Percentiles rank a stretch among this genome's conserved stretches.
phyloP scores from a whole-genome alignment of 2,888 invertebrate genomes.

The Parasteatoda lunata region DNA sequence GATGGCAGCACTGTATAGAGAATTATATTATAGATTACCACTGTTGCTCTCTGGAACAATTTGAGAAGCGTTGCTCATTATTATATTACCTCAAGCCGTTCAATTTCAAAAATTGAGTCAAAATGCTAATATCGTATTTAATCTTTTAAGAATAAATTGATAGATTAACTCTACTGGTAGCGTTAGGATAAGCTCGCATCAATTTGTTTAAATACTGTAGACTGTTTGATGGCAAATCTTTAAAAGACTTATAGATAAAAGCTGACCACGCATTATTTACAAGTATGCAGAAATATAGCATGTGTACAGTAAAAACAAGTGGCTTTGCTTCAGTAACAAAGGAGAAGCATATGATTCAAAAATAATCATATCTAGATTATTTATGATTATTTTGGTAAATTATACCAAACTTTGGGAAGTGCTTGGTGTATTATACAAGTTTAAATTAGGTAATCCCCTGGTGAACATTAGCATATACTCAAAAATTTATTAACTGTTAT shows the following conservation, averaged over 20 bases:
- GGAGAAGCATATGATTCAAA: not conserved
- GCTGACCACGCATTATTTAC: not conserved
- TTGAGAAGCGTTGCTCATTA: too few species aligned
- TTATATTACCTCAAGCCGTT: too few species aligned
- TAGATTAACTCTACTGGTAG: constrained; percentile 8
- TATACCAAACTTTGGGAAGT: too few species aligned
- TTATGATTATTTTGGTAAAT: too few species aligned
- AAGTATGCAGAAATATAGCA: constrained; percentile 10
- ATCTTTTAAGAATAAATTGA: not conserved
- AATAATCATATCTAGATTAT: too few species aligned
- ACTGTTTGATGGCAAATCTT: constrained; percentile 11
- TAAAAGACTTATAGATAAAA: not conserved
- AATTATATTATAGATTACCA: too few species aligned
- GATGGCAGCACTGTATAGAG: too few species aligned
- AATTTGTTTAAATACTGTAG: constrained; percentile 44
- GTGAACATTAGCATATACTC: too few species aligned
- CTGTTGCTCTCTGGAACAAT: too few species aligned
- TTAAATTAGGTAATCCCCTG: too few species aligned
- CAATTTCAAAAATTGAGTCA: not conserved
- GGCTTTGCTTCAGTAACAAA: not conserved
- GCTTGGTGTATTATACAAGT: too few species aligned
- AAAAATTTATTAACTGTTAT: too few species aligned
- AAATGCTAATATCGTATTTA: not conserved
- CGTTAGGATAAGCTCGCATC: constrained; percentile 45
- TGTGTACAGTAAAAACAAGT: not conserved